Evolutionary conservation across 2,797 vertebrate genomes (phyloP).

Genomic region (Siniperca obscura): DNA sequence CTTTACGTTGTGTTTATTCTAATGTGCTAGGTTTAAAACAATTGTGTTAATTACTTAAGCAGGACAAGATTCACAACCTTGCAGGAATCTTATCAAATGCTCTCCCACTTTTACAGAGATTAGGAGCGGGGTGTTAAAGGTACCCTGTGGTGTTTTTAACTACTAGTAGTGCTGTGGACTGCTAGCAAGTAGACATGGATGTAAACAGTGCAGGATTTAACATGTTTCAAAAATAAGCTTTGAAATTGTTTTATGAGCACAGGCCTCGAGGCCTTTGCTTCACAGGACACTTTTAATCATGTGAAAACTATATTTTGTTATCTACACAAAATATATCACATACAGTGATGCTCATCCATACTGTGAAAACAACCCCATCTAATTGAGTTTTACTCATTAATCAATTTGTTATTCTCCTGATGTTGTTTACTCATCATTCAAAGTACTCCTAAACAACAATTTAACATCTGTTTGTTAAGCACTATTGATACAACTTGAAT

Average conservation of each 20-base stretch:
- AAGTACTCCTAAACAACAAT: conserved; percentile 13
- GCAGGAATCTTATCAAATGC: conserved; percentile 3
- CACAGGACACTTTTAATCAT: background rate
- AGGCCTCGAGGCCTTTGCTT: background rate
- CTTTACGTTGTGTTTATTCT: background rate
- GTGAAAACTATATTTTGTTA: background rate
- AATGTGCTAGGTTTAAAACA: conserved; percentile 13
- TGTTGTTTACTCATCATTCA: conserved; percentile 12
- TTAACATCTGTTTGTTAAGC: conserved; percentile 20
- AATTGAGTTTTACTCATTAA: conserved; percentile 19
- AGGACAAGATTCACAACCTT: conserved; percentile 17
- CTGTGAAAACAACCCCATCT: background rate
- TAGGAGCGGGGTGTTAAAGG: background rate
- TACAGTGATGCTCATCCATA: background rate
- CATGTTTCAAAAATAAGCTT: background rate
- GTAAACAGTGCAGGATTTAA: background rate
- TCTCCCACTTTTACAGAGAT: background rate
- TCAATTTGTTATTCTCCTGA: conserved; percentile 8
- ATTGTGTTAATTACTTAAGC: conserved; percentile 30
- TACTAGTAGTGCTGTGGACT: too few relatives aligned
- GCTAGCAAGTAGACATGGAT: background rate
- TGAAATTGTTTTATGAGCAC: background rate
- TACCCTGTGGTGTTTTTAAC: background rate
- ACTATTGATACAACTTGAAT: background rate
- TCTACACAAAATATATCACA: conserved; percentile 7